Conservation (phyloP, 2,888 invertebrate species). For the Bellardia bayeri region DNA sequence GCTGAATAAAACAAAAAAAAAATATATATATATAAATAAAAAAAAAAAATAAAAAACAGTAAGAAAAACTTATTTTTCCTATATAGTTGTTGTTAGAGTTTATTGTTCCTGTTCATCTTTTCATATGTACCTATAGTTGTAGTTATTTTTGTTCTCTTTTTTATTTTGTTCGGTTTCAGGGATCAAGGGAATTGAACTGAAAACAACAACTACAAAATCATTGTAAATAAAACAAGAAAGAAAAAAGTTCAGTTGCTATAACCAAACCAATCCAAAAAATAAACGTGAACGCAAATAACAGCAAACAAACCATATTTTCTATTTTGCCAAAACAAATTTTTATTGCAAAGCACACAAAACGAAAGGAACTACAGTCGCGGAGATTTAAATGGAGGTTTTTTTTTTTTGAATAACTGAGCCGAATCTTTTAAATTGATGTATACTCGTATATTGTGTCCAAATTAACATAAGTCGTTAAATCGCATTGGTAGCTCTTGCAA, state of each 20-base stretch:
- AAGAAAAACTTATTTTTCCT: slow-evolving; percentile 54
- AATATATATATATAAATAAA: no score
- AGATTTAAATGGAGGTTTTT: background rate
- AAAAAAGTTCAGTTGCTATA: slow-evolving; percentile 51
- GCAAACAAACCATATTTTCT: slow-evolving; percentile 41
- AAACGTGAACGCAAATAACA: background rate
- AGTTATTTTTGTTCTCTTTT: background rate
- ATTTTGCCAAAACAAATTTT: slow-evolving; percentile 59
- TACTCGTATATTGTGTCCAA: no score
- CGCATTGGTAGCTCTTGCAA: no score
- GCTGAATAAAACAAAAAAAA: slow-evolving; percentile 35
- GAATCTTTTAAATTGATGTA: no score
- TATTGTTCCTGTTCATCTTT: slow-evolving; percentile 33
- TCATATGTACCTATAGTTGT: slow-evolving; percentile 12
- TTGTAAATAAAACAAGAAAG: slow-evolving; percentile 32
- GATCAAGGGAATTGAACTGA: slow-evolving; percentile 64
- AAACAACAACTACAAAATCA: slow-evolving; percentile 37
- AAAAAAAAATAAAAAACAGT: slow-evolving; percentile 1
- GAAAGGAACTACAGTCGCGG: background rate
- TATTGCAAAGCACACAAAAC: slow-evolving; percentile 27
- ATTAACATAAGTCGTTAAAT: no score
- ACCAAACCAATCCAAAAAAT: slow-evolving; percentile 1
- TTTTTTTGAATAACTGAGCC: no score
- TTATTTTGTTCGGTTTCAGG: slow-evolving; percentile 32
- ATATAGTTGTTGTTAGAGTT: slow-evolving; percentile 33